phyloP scores from a whole-genome alignment of 2,888 invertebrate genomes.

The Ganaspis brasiliensis region DNA sequence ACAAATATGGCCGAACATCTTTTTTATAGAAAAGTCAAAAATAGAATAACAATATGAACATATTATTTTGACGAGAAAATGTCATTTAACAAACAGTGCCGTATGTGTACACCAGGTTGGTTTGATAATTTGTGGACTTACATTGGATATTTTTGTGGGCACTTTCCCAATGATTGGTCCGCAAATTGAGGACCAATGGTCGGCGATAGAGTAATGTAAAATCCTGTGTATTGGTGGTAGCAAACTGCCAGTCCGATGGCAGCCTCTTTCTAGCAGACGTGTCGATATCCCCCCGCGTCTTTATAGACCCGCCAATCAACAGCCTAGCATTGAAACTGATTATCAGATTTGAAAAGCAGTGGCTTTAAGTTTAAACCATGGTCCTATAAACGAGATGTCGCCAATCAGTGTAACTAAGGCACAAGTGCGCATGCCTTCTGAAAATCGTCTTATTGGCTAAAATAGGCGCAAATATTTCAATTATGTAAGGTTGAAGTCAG shows the following conservation, averaged over 20 bases:
- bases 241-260: conserved; percentile 78
- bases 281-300: conserved; percentile 76
- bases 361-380: too few relatives aligned
- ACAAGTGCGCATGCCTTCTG: too few relatives aligned
- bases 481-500: too few relatives aligned
- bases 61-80: conserved; percentile 28
- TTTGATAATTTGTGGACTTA: conserved; percentile 88
- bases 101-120: conserved; percentile 66
- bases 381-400: too few relatives aligned
- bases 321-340: not conserved
- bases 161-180: conserved; percentile 95
- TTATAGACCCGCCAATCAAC: conserved; percentile 67
- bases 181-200: conserved; percentile 92
- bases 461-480: too few relatives aligned
- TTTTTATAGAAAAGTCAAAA: conserved; percentile 40
- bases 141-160: conserved; percentile 87
- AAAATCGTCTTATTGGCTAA: too few relatives aligned
- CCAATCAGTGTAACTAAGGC: too few relatives aligned
- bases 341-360: too few relatives aligned
- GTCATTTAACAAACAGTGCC: conserved; percentile 43
- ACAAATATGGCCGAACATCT: conserved; percentile 75
- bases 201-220: conserved; percentile 86
- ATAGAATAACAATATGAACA: conserved; percentile 26
- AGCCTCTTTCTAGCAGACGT: conserved; percentile 74
- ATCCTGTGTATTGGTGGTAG: conserved; percentile 88